A percentile compares a stretch with the other conserved stretches of the same genome.
Conservation (phyloP, 92 coral and sea anemone species). For the Heliopora coerulea region DNA sequence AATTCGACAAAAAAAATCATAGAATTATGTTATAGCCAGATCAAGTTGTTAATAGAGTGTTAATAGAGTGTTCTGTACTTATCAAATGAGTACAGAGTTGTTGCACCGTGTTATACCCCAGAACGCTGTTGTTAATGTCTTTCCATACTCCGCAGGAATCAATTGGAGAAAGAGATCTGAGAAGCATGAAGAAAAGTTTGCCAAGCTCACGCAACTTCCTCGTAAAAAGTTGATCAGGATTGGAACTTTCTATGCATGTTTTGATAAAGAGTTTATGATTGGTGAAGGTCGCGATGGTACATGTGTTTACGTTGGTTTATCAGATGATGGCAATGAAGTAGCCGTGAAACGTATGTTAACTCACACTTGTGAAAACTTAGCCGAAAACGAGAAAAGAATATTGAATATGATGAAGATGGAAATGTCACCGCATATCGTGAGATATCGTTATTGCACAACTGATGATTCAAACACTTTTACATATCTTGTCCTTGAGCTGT, state of each 20-base stretch:
- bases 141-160: not conserved
- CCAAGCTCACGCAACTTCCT: not conserved
- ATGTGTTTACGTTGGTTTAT: constrained; percentile 17
- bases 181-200: constrained; percentile 16
- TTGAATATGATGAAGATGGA: constrained; percentile 16
- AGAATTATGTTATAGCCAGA: no score
- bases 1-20: no score
- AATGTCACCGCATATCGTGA: constrained; percentile 5
- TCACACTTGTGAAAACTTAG: constrained; percentile 12
- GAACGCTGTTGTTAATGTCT: no score
- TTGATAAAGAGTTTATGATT: not conserved
- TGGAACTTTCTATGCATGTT: constrained; percentile 1
- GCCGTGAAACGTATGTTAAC: constrained; percentile 37
- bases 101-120: no score
- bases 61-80: no score
- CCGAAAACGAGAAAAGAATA: constrained; percentile 21
- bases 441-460: constrained; percentile 1
- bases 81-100: no score
- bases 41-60: no score
- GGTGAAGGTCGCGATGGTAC: constrained; percentile 14
- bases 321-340: constrained; percentile 23
- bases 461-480: not conserved
- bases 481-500: constrained; percentile 20
- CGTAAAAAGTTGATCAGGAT: not conserved
- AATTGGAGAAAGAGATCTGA: constrained; percentile 4